Evolutionary conservation across 2,888 invertebrate species (phyloP), one percentile per base, ranked within the genome.

Genomic region (Galeruca laticollis): DNA sequence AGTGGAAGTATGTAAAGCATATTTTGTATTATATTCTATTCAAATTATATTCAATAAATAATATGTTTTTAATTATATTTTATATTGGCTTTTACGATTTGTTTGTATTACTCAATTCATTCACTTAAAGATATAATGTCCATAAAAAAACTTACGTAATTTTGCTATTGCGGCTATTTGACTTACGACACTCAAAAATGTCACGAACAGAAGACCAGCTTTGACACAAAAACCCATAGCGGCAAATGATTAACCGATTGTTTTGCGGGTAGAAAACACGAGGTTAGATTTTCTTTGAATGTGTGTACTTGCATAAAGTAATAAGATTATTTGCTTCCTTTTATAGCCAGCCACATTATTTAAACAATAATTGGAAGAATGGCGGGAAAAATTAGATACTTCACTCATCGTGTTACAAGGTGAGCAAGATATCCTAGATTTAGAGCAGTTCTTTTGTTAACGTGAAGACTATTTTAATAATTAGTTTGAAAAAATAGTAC

Each of bases 161-260:
- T 66, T 70, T 0, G 66, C 70, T 11, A 62, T 61, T 37, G 26
- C 35, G 6, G 56, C 15, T 2, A 52, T 52, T 47, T 60, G 10
- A 33, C 33, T 64, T 35, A 51, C 33, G 51, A 51, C 62, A 69
- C 33, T 26, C 10, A 35, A 21, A 59, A 47, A 47, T 49, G 57
- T 59, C 57, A 56, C 69, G 59, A 63, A 59, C 20, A 69, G 15
- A n/a, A 69, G 40, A 52, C 59, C 52, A 37, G 37, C 69, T 57
- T 59, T 69, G 63, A 60, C 69, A 63, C 63, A 59, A 63, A 63
- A 69, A 69, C 63, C 69, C 69, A 69, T 69, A 51, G 49, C 51
- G 47, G 13, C 37, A 49, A 26, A 35, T 18, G 47, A 47, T 56
- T 43, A 57, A 43, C 33, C 56, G 40, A 54, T 35, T 35, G 52